Base-by-base conservation (phyloP, 2,113 vertebrate genomes). In the Protomyctophum bolini region DNA sequence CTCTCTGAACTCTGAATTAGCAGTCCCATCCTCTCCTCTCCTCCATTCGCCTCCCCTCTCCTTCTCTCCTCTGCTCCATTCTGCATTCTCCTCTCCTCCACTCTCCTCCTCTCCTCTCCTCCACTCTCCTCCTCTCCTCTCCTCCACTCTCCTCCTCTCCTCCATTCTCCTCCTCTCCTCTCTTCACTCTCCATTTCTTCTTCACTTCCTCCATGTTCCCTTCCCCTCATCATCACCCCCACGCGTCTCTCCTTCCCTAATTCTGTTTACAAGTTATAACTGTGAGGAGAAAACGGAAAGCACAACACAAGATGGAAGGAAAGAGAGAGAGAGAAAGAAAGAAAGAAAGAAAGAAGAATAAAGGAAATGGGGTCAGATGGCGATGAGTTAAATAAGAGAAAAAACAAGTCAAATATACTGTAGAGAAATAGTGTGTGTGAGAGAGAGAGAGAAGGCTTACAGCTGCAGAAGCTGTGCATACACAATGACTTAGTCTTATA, bases 1-100 rank as follows among this genome's bases (percentile, higher is more conserved):
- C 87, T 87, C 80, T 87, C 83, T 83, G 83, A 86, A 89, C 83
- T 83, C 59, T 1, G 79, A 89, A 87, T 87, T 87, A 87, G 82
- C 82, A 50, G 70, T 86, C 85, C 83, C 76, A 74, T 72, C 77
- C 51, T 52, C 8, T 10, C 51, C 48, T 50, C 48, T 50, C 48
- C 10, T 50, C 10, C 48, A 84, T 81, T 77, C 57, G 66, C 74
- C 69, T 74, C 74, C 57, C 52, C 21, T 68, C 54, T 62, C 46
- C 70, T 69, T 57, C 63, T 70, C 66, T 80, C 63, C 72, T 73
- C 8, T 2, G 11, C 11, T 46, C 21, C 78, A 52, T 49, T 58
- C 51, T 74, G 12, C 45, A n/a, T n/a, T 70, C 66, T 80, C 63
- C 72, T 73, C 8, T 2, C n/a, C 11, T 46, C 21, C 78, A 52